Base-by-base conservation (phyloP, 2,113 vertebrate genomes). In the Pyrgilauda ruficollis region DNA sequence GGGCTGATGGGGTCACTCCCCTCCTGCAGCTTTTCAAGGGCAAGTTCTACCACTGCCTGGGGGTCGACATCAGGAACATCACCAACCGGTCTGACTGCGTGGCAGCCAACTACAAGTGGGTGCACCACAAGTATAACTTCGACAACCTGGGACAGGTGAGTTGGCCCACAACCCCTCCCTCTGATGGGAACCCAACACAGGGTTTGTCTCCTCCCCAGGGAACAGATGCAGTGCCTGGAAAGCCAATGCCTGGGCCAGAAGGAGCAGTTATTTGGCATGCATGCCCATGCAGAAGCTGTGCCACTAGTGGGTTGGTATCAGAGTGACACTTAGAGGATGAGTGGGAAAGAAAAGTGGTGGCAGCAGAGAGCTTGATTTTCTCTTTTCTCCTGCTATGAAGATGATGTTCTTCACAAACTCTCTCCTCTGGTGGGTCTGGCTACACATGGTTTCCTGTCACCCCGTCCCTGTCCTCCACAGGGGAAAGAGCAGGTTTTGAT, bases 51-150 rank as follows among this genome's bases (percentile, higher is more conserved):
- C 98, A 99, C 95, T 99, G 99, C 92, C 97, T 99, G 43, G 99
- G 99, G 5, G 97, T 98, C 0, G 99, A 99, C 91, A 99, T 99
- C 88, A 99, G 98, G 93, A 99, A 99, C 96, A 98, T 99, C 97
- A 99, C 99, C 97, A 99, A 99, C 97, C 98, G 98, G 61, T 99
- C 99, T 0, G 99, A 99, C 98, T 99, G 99, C 1, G 20, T 99
- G 94, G 98, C 98, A 0, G 99, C 98, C 97, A 99, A 98, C 97
- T 99, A 99, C 97, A 99, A 99, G 96, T 99, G 99, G 99, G 98
- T 99, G 78, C 99, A 99, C 96, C 99, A 99, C 95, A 99, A 99
- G 74, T 99, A 99, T 97, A 99, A 99, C 98, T 99, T 99, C 4
- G 99, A 99, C 97, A 99, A 99, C 94, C 97, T 99, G 93, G 99